A percentile compares a stretch with the other conserved stretches of the same genome.
Evolutionary conservation across 2,113 vertebrate genomes (phyloP).

Genomic region (Chauna torquata): DNA sequence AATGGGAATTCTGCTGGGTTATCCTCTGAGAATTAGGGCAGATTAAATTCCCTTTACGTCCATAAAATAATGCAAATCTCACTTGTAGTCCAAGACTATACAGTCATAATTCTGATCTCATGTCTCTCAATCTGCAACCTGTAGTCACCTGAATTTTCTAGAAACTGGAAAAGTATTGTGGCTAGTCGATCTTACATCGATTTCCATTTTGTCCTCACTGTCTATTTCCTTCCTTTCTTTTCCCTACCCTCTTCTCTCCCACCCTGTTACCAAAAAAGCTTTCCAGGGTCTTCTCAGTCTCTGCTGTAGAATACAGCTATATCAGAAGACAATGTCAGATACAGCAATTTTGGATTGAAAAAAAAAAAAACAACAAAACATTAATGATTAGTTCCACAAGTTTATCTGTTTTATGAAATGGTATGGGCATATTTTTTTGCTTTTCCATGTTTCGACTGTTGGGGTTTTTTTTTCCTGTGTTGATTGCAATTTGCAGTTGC

Average conservation of each 20-base stretch:
- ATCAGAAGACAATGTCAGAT: background rate
- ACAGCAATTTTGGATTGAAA: background rate
- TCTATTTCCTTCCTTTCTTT: background rate
- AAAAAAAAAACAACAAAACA: background rate
- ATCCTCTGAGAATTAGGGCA: background rate
- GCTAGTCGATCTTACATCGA: background rate
- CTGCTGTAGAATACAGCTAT: background rate
- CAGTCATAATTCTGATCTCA: background rate
- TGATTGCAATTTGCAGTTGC: constrained; percentile 34
- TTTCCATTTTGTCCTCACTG: background rate
- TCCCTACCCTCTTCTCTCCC: background rate
- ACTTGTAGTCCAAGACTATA: background rate
- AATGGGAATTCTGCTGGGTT: background rate
- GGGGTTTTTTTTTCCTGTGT: background rate
- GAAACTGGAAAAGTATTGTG: background rate
- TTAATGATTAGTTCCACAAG: background rate
- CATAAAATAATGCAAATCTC: background rate
- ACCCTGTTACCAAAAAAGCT: background rate
- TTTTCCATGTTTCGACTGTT: background rate
- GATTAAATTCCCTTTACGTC: background rate
- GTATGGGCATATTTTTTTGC: background rate
- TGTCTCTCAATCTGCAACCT: background rate
- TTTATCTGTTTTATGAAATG: constrained; percentile 26
- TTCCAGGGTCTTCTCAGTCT: background rate
- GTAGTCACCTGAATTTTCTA: background rate